Conservation (phyloP, 1,140 invertebrate genomes). For the Caenorhabditis remanei region DNA sequence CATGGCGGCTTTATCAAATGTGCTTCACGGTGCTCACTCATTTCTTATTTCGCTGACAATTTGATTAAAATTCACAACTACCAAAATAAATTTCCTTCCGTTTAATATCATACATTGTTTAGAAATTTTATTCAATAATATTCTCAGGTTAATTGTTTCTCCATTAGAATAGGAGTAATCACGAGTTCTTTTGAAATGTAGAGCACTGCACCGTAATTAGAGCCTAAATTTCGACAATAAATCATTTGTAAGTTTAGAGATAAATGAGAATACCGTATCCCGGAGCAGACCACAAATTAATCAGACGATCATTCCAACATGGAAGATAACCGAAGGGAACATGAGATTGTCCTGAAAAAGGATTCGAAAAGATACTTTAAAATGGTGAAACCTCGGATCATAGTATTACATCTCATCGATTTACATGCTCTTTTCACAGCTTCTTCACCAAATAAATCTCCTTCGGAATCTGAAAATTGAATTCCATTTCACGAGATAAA, state of each 20-base stretch:
- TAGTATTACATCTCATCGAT: slow-evolving; percentile 29
- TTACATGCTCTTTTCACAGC: slow-evolving; percentile 50
- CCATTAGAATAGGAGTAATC: slow-evolving; percentile 20
- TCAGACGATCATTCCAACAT: slow-evolving; percentile 43
- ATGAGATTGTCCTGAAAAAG: not conserved
- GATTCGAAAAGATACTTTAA: not conserved
- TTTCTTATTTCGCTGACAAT: not conserved
- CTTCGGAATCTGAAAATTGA: slow-evolving; percentile 25
- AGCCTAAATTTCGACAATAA: not conserved
- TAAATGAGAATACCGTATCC: slow-evolving; percentile 19
- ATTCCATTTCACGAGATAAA: too few relatives aligned
- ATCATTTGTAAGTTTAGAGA: not conserved
- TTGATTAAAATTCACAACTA: not conserved
- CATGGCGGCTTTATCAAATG: not conserved
- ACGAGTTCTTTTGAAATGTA: slow-evolving; percentile 14
- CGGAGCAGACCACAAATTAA: slow-evolving; percentile 54
- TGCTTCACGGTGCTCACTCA: not conserved
- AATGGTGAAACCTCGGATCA: slow-evolving; percentile 23
- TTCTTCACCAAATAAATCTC: slow-evolving; percentile 46
- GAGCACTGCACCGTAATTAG: not conserved
- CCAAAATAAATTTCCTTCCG: too few relatives aligned
- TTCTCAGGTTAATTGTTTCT: not conserved
- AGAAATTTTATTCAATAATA: not conserved
- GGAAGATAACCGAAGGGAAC: slow-evolving; percentile 44
- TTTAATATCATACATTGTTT: too few relatives aligned